Evolutionary conservation across 2,888 invertebrate genomes (phyloP), one percentile per base, ranked within the genome.

Genomic region (Drosophila mimica): DNA sequence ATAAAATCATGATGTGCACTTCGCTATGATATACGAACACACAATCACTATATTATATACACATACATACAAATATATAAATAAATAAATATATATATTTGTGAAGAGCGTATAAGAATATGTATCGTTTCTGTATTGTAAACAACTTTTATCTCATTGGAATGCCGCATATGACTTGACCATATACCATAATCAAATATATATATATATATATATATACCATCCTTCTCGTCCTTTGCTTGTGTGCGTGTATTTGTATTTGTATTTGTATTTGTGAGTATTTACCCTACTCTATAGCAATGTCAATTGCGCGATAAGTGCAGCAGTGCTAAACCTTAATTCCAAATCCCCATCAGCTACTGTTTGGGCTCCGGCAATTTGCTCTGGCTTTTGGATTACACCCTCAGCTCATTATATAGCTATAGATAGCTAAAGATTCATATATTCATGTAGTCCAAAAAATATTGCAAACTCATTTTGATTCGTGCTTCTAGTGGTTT

Each of bases 1-100:
- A 92, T 92, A 92, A 92, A 92, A 92, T 91, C 92, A 92, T 92
- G 91, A 92, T 91, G 91, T 85, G 91, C 89, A 91, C 89, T 91
- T 91, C 86, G 80, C 82, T 81, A 84, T 86, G 71, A 88, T 83
- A 80, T 70, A 62, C 58, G 34, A 49, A 62, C 33, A 52, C 59
- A 54, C 62, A 68, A 25, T 91, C 87, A 79, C 82, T 81, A 83
- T 83, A 71, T 85, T 81, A 80, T 70, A 62, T 49, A 63, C 17
- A 64, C 54, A 72, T 38, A 17, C 17, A 17, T 31, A 66, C 65
- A 6, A 25, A 66, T 57, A 70, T 48, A 62, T 5, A 57, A 1
- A 64, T 34, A 69, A 11, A 38, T 17, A 56, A 7, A 33, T n/a
- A 46, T 20, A 43, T 43, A 33, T 59, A 70, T 63, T 54, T 66